Evolutionary conservation across 2,797 vertebrate genomes (phyloP).

Genomic region (Antennarius maculatus): DNA sequence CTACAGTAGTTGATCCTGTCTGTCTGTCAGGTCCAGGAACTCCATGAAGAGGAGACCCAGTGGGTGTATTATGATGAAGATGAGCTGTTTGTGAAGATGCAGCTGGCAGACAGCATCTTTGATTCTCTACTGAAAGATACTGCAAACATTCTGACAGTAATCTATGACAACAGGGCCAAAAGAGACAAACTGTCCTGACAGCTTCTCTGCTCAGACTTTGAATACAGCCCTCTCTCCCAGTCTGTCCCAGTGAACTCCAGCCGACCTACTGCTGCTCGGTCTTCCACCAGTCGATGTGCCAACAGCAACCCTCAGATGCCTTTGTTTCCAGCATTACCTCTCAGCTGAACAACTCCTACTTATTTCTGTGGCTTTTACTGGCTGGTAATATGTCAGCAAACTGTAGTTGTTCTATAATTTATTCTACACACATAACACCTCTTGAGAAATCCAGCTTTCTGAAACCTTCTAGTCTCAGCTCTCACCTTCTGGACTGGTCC

Average conservation of each 20-base stretch:
- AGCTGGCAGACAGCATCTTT: constrained; percentile 96
- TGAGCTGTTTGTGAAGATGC: constrained; percentile 97
- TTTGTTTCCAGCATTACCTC: constrained; percentile 67
- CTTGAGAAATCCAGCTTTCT: constrained; percentile 56
- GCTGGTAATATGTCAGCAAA: constrained; percentile 43
- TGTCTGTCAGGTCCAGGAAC: constrained; percentile 90
- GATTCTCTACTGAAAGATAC: constrained; percentile 96
- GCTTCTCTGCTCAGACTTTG: constrained; percentile 17
- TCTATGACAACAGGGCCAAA: constrained; percentile 85
- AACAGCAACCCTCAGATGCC: constrained; percentile 71
- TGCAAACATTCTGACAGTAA: constrained; percentile 86
- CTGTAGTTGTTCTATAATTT: constrained; percentile 20
- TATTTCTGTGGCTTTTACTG: constrained; percentile 38
- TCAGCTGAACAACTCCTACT: constrained; percentile 43
- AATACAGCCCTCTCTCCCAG: constrained; percentile 37
- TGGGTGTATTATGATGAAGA: constrained; percentile 99
- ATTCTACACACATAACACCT: constrained; percentile 59
- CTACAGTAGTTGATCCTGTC: constrained; percentile 9
- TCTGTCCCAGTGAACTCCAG: constrained; percentile 37
- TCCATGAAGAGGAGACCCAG: constrained; percentile 95
- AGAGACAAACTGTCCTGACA: constrained; percentile 76
- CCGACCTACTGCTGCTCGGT: constrained; percentile 35
- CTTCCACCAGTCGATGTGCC: constrained; percentile 74
- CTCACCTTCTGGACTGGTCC: constrained; percentile 38
- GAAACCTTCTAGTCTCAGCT: constrained; percentile 37